phyloP scores from a whole-genome alignment of 2,113 vertebrate species.

The Odocoileus virginianus region DNA sequence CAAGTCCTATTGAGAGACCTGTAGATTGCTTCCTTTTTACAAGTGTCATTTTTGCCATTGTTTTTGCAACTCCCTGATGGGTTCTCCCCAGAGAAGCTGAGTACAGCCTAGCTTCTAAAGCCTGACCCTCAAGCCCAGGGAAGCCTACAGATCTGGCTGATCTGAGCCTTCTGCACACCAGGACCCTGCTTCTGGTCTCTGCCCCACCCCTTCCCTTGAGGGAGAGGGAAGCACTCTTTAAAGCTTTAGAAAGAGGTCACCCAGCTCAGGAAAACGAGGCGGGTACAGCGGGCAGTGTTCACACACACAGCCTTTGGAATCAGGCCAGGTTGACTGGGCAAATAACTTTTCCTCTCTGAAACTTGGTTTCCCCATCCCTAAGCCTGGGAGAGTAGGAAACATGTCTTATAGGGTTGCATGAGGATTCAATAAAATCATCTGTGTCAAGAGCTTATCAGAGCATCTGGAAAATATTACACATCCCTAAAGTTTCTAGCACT shows the following conservation, averaged over 20 bases:
- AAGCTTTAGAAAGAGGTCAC: not conserved
- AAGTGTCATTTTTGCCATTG: not conserved
- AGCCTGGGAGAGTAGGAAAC: not conserved
- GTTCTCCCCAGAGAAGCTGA: not conserved
- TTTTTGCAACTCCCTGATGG: not conserved
- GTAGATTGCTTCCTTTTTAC: not conserved
- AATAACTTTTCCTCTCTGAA: not conserved
- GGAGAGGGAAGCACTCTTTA: not conserved
- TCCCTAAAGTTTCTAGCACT: not conserved
- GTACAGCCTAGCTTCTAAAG: not conserved
- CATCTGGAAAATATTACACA: not conserved
- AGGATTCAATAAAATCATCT: not conserved
- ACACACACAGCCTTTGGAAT: not conserved
- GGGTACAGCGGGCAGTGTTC: not conserved
- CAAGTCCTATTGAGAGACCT: not conserved
- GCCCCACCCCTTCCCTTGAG: not conserved
- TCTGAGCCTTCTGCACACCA: not conserved
- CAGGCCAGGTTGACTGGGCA: not conserved
- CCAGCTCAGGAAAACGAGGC: not conserved
- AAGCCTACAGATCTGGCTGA: not conserved
- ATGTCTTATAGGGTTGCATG: not conserved
- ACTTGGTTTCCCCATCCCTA: not conserved
- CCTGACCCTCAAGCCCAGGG: rapidly evolving
- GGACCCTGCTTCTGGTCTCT: not conserved
- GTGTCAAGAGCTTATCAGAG: not conserved